Base-by-base conservation (phyloP, 2,113 vertebrate genomes). In the Trematomus loennbergii region DNA sequence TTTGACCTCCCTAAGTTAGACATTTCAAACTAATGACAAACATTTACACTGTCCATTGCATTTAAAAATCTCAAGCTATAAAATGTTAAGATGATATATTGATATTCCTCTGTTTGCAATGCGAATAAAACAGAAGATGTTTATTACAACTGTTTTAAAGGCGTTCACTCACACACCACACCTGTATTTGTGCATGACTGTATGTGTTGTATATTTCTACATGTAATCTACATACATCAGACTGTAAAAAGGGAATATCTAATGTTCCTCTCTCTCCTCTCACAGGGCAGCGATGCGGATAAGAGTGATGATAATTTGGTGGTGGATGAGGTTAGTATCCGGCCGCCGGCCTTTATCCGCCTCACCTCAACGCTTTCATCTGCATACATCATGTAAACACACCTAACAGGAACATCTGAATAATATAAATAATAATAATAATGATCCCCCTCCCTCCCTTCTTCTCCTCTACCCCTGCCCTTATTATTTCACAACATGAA, bases 261-360 rank as follows among this genome's bases (percentile, higher is more conserved):
- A 74, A 82, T 70, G 63, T 75, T 20, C 75, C 16, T 58, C 69
- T 63, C 73, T 81, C 75, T 83, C 70, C 59, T 82, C 72, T 79
- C 77, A 29, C 92, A 98, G 97, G 97, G 96, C 88, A 98, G 97
- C 0, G 97, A 98, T 3, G 97, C 95, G 0, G 97, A 98, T 87
- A 97, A 97, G 83, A 98, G 97, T 4, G 97, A 98, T 69, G 97
- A 98, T 93, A 97, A 97, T 93, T 90, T 98, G 93, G 96, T 98
- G 78, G 97, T 98, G 81, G 97, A 97, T 82, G 97, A 95, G 95
- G 95, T 95, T 78, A 83, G 95, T 92, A 80, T 64, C 80, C 54
- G 43, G 76, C 87, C 33, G 60, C 52, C 1, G 75, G 84, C 79
- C 86, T 40, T 64, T 61, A 66, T 78, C 79, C 53, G 79, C 88